Evolutionary conservation across 2,888 invertebrate genomes (phyloP).

Genomic region (Tetragonula carbonaria): DNA sequence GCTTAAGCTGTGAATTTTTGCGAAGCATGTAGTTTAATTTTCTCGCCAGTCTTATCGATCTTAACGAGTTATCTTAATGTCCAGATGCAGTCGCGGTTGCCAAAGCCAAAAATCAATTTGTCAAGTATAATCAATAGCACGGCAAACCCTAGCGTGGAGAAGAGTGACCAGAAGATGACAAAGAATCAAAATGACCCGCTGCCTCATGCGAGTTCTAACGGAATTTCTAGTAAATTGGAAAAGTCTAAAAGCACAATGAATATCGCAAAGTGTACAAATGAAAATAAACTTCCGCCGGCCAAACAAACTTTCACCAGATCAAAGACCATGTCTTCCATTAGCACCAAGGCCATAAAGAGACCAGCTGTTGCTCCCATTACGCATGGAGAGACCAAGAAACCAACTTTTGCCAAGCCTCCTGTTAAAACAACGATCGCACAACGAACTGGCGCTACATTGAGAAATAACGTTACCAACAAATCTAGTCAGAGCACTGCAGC

Average conservation of each 20-base stretch:
- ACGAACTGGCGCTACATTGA: conserved; percentile 71
- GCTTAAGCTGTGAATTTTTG: not conserved
- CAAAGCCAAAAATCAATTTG: conserved; percentile 77
- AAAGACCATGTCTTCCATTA: conserved; percentile 72
- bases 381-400: conserved; percentile 71
- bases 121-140: conserved; percentile 73
- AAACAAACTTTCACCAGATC: conserved; percentile 67
- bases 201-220: conserved; percentile 9
- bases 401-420: conserved; percentile 64
- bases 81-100: conserved; percentile 85
- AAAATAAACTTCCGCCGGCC: conserved; percentile 72
- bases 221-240: conserved; percentile 25
- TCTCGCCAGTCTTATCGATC: not conserved
- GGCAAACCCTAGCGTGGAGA: conserved; percentile 32
- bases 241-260: conserved; percentile 69
- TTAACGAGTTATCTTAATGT: conserved; percentile 9
- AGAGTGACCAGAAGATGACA: conserved; percentile 13
- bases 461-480: conserved; percentile 46
- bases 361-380: conserved; percentile 54
- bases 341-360: conserved; percentile 72
- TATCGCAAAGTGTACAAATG: conserved; percentile 67
- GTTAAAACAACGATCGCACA: conserved; percentile 61
- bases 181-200: conserved; percentile 1
- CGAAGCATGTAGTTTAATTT: not conserved
- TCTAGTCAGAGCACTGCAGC: conserved; percentile 71